Base-by-base conservation (phyloP, 2,113 vertebrate genomes). In the Struthio camelus region DNA sequence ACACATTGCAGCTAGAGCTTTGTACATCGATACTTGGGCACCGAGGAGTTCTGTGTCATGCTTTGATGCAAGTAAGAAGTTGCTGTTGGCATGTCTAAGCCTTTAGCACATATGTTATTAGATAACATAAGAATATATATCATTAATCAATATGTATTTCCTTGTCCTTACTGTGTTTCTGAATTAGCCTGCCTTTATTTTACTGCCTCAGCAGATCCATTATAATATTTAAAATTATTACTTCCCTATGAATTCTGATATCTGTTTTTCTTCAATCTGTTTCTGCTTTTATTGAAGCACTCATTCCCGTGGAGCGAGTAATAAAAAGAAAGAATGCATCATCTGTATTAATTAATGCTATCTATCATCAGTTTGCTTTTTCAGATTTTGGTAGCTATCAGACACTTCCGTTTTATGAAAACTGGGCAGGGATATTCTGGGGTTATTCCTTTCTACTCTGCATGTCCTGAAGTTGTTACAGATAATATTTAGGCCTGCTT, bases 201-300 rank as follows among this genome's bases (percentile, higher is more conserved):
- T 80, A 88, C 44, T 87, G 92, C 30, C 38, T 79, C 14, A 46
- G 16, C 73, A 53, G 51, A 83, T 76, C 77, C 67, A 69, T 91
- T 78, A 66, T 91, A 85, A 87, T 96, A 90, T 90, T 65, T 81
- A 89, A 83, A 95, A 71, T 23, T 54, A 61, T 78, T 90, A 56
- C 28, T 89, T 91, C 80, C 44, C 42, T 89, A 75, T 71, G 89
- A 91, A 64, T 93, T 84, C 50, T 82, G 36, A 22, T 86, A 56
- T 8, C 42, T 89, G n/a, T 53, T 93, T 89, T 89, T 69, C 66
- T 83, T 88, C 15, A 9, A 18, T 11, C 67, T 61, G 7, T 78
- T 94, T 87, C 58, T 92, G 56, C 34, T 93, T 92, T 91, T 95
- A 69, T 78, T 89, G 51, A 92, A 72, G 28, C 46, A 85, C 36